Evolutionary conservation across 92 coral and sea anemone species (phyloP), one percentile per base, ranked within the genome.

Genomic region (Porites lobata): DNA sequence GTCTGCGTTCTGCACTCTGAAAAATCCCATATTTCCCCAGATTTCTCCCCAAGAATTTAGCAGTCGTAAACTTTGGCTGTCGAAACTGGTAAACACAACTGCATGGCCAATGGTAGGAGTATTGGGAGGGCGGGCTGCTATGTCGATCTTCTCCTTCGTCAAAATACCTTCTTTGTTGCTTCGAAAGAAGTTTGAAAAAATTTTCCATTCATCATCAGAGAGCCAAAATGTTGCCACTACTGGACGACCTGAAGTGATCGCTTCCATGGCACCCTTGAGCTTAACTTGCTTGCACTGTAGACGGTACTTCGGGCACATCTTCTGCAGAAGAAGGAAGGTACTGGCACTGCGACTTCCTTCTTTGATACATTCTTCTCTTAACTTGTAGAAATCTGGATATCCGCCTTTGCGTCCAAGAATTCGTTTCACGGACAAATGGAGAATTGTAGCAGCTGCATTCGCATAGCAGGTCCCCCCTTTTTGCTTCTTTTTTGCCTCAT

Each of bases 381-480:
- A 52, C n/a, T 90, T 58, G 24, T 15, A 52, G 91, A 93, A 93
- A 63, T 93, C 92, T 84, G 96, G 96, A 79, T 86, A 90, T 9
- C 92, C 92, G 1, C 94, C 94, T 1, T 90, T 87, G 1, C 94
- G 92, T 1, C 90, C 94, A 0, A 86, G 9, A 57, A 93, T 90
- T 24, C 94, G 92, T 58, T 87, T 58, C 96, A 93, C 90, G 62
- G 96, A 68, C 2, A 93, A 86, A 62, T 93, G 92, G 2, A 93
- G 62, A 1, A 93, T 94, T 32, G 96, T 92, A 61, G 96, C 96
- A 19, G 94, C 81, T 24, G 94, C 96, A 67, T 93, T 86, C 15
- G 96, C 96, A 53, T 86, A 93, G 17, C 96, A 93, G 5, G 96
- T 93, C 1, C 64, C 82, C 9, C 76, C 92, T 7, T 32, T 1